Conservation (phyloP, 1,140 invertebrate genomes). For the Teleopsis dalmanni region DNA sequence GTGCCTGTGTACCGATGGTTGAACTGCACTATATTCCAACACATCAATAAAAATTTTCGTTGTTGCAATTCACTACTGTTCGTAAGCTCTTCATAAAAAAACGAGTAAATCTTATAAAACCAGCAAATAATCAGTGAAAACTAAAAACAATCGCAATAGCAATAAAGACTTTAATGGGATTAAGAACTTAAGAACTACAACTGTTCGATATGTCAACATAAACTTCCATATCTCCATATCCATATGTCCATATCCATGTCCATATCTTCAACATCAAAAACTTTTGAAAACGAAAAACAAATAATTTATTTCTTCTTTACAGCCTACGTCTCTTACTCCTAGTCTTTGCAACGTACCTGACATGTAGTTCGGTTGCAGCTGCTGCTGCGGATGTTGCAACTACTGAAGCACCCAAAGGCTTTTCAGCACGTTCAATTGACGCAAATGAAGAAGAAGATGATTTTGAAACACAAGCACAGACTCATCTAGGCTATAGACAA, state of each 20-base stretch:
- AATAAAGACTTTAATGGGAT: too few species aligned
- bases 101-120: background rate
- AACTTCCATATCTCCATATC: background rate
- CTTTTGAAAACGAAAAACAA: background rate
- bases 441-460: slow-evolving; percentile 23
- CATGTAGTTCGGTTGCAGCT: slow-evolving; percentile 18
- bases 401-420: slow-evolving; percentile 34
- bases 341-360: slow-evolving; percentile 20
- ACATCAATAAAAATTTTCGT: background rate
- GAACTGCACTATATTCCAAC: background rate
- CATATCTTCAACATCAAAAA: background rate
- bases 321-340: slow-evolving; percentile 15
- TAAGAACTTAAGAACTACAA: too few species aligned
- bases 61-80: background rate
- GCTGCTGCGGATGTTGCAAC: slow-evolving; percentile 28
- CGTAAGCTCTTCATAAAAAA: background rate
- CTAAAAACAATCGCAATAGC: background rate
- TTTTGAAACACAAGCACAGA: slow-evolving; percentile 39
- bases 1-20: background rate
- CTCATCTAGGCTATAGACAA: slow-evolving; percentile 34
- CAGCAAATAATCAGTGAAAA: background rate
- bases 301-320: slow-evolving; percentile 2
- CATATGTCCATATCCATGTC: background rate
- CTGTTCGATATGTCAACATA: background rate
- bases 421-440: slow-evolving; percentile 33